Conservation (phyloP, 2,113 vertebrate species). For the Hydropotes inermis region DNA sequence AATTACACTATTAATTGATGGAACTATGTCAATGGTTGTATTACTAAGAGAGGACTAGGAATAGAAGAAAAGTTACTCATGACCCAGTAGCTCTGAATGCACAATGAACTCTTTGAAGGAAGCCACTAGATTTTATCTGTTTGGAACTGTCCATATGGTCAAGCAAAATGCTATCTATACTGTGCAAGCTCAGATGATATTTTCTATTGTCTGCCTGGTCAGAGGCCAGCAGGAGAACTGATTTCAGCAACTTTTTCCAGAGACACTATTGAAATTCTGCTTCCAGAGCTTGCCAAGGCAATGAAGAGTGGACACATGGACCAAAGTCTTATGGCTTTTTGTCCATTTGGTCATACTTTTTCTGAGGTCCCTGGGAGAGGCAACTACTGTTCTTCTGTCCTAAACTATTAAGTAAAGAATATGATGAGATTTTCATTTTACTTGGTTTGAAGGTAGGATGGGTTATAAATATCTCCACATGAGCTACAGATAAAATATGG, state of each 20-base stretch:
- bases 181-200: background rate
- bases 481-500: background rate
- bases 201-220: background rate
- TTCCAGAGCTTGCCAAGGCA: background rate
- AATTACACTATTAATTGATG: background rate
- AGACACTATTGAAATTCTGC: background rate
- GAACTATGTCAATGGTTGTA: background rate
- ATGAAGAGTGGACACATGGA: background rate
- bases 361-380: background rate
- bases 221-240: background rate
- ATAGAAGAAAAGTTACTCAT: background rate
- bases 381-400: background rate
- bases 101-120: background rate
- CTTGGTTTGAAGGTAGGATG: background rate
- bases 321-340: background rate
- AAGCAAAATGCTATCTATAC: background rate
- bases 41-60: background rate
- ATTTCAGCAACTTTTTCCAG: background rate
- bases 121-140: background rate
- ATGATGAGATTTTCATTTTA: background rate
- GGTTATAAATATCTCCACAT: background rate
- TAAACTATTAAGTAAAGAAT: background rate
- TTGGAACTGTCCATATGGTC: background rate
- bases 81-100: background rate
- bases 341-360: background rate